phyloP scores from a whole-genome alignment of 2,797 vertebrate species.

The Halcyon smyrnensis region DNA sequence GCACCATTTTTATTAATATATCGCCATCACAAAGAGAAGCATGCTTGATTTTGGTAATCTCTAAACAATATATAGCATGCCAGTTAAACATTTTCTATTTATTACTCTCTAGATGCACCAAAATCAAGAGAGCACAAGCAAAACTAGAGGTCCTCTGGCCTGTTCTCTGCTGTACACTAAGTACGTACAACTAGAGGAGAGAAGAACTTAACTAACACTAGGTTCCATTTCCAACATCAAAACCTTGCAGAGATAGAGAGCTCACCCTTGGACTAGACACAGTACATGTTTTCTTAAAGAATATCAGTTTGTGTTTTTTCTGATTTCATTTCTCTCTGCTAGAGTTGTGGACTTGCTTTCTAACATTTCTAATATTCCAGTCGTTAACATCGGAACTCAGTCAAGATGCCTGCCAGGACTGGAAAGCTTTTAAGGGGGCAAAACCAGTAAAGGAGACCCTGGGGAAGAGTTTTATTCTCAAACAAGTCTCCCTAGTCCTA shows the following conservation, averaged over 20 bases:
- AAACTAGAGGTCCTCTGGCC: not conserved
- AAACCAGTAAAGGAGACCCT: not conserved
- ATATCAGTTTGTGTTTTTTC: not conserved
- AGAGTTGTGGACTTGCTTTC: not conserved
- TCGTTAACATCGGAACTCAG: not conserved
- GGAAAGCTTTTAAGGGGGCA: not conserved
- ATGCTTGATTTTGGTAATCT: not conserved
- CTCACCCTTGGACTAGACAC: not conserved
- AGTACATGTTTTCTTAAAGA: not conserved
- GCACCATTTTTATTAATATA: not conserved
- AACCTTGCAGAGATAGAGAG: not conserved
- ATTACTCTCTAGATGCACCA: not conserved
- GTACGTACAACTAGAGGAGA: not conserved
- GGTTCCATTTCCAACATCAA: not conserved
- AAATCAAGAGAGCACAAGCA: not conserved
- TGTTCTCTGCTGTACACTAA: not conserved
- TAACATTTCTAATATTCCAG: rapidly evolving
- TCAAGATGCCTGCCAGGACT: not conserved
- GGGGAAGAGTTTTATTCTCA: not conserved
- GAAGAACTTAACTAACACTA: not conserved
- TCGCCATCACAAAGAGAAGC: not conserved
- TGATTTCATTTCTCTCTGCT: not conserved
- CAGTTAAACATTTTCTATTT: not conserved
- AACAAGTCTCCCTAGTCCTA: not conserved
- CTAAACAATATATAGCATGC: not conserved